Conservation (phyloP, 2,113 vertebrate species). For the Cyanoramphus novaezelandiae region DNA sequence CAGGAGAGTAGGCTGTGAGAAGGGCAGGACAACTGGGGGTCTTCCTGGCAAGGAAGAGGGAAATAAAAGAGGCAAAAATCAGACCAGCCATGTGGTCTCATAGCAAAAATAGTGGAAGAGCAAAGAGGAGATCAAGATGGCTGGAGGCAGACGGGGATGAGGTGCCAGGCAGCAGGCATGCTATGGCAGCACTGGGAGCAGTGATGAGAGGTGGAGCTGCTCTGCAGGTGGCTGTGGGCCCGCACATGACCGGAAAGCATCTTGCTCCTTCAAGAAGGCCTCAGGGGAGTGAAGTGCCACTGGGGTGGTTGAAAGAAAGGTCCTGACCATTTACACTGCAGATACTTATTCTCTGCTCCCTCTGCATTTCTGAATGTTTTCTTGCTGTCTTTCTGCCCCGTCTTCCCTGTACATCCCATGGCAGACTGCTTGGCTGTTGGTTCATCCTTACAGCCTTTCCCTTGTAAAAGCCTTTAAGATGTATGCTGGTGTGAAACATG, state of each 20-base stretch:
- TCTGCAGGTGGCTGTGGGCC: background rate
- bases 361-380: background rate
- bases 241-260: fast-evolving
- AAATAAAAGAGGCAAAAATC: background rate
- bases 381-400: background rate
- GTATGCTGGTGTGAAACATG: fast-evolving
- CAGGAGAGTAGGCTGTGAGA: background rate
- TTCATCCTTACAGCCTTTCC: background rate
- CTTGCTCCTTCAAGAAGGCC: background rate
- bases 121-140: background rate
- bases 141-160: background rate
- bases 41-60: background rate
- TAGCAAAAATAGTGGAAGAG: background rate
- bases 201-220: background rate
- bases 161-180: background rate
- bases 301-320: background rate
- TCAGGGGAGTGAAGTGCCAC: background rate
- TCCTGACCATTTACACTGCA: background rate
- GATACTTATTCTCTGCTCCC: background rate
- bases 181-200: background rate
- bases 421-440: background rate
- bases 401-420: background rate
- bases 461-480: background rate
- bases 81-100: background rate
- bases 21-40: background rate